Conservation (phyloP, 2,797 vertebrate genomes). For the Cirrhinus mrigala region DNA sequence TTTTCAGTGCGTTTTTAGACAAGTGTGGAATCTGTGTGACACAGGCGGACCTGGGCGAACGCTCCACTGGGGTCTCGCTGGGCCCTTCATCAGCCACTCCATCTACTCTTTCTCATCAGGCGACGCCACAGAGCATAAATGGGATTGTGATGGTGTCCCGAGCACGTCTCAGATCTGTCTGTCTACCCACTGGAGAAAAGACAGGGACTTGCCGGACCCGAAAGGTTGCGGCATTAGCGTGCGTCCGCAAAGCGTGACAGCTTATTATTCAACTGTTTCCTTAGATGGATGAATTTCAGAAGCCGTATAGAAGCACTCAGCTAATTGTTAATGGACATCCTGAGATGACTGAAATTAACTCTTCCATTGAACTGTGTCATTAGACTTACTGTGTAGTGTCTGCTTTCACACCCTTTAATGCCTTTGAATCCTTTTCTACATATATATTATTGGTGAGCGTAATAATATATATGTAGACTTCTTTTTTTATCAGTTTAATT, state of each 20-base stretch:
- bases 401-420: neutral
- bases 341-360: slow-evolving; percentile 42
- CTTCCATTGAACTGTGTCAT: slow-evolving; percentile 39
- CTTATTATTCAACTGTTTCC: slow-evolving; percentile 50
- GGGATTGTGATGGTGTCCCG: slow-evolving; percentile 50
- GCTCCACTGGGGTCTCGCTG: slow-evolving; percentile 40
- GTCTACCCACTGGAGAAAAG: slow-evolving; percentile 34
- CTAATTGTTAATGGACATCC: slow-evolving; percentile 52
- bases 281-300: slow-evolving; percentile 46
- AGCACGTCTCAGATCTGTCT: slow-evolving; percentile 40
- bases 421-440: neutral
- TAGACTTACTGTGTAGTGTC: slow-evolving; percentile 10
- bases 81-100: slow-evolving; percentile 56
- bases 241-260: slow-evolving; percentile 25
- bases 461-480: neutral
- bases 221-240: slow-evolving; percentile 26
- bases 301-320: slow-evolving; percentile 27
- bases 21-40: slow-evolving; percentile 67
- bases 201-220: slow-evolving; percentile 5
- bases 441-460: neutral
- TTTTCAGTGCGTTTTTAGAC: slow-evolving; percentile 62
- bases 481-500: neutral
- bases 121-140: slow-evolving; percentile 51
- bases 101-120: slow-evolving; percentile 56
- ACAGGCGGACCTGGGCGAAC: slow-evolving; percentile 44